Evolutionary conservation across 2,797 vertebrate species (phyloP), one percentile per base, ranked within the genome.

Genomic region (Lates japonicus): DNA sequence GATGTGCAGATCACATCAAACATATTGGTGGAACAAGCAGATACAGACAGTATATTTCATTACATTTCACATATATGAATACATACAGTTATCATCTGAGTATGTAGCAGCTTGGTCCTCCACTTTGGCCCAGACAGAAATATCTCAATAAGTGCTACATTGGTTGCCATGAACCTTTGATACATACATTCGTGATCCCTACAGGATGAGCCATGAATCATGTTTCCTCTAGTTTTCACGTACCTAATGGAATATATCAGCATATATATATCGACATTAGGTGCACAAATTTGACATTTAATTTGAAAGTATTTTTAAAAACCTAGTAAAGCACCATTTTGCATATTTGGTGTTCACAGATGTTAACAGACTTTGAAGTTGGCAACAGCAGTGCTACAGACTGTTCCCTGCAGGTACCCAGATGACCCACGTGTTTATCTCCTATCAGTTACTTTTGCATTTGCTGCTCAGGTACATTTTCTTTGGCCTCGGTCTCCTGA

Each of bases 371-470:
- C 11, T 13, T 0, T n/a, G 13, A n/a, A 7, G 19, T 29, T 55
- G 48, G 51, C 35, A 49, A 0, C 63, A 54, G 72, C 60, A 25
- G 25, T 2, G 22, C 46, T 33, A 39, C 72, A 70, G 14, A 14
- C 71, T 61, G 72, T 65, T 80, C 33, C 16, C 70, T 64, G n/a
- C 61, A 46, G 67, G 33, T 46, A 49, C 16, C 12, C 19, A 16
- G 35, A 57, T 75, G 81, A 84, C 74, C 84, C 83, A 78, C 57
- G 49, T 69, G 69, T 75, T 80, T 54, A 81, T 80, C 54, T 80
- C 3, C 25, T 13, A 35, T 76, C 76, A 29, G 49, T 37, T 59
- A 12, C 9, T 59, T 62, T 81, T 58, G n/a, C 41, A 51, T 83
- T 69, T 66, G 46, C 63, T 44, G 58, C 7, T 41, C 41, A 20